phyloP scores from a whole-genome alignment of 2,888 invertebrate genomes.

The Drosophila barbarae region DNA sequence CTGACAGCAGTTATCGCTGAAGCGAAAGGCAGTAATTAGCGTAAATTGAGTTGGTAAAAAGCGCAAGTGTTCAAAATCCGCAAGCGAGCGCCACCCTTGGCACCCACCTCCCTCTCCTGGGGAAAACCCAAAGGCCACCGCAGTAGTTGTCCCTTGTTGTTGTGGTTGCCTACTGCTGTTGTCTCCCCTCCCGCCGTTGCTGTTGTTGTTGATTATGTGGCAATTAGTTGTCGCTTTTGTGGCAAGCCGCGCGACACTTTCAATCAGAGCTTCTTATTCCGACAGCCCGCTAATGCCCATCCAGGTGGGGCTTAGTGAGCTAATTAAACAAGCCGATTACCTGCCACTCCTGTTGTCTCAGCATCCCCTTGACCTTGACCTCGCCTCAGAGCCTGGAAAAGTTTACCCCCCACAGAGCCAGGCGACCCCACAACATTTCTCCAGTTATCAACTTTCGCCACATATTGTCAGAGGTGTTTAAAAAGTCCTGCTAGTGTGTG shows the following conservation, averaged over 20 bases:
- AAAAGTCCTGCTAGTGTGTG: conserved; percentile 1
- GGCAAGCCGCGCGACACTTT: conserved; percentile 53
- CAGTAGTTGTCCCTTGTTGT: conserved; percentile 49
- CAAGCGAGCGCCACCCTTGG: conserved; percentile 8
- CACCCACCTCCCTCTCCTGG: conserved; percentile 1
- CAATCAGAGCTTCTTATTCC: conserved; percentile 48
- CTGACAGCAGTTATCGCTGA: conserved; percentile 51
- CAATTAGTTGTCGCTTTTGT: conserved; percentile 70
- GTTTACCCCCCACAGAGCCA: conserved; percentile 32
- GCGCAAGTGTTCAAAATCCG: conserved; percentile 63
- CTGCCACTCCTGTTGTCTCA: conserved; percentile 17
- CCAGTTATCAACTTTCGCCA: conserved; percentile 37
- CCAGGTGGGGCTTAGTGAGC: conserved; percentile 54
- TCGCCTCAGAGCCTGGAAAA: conserved; percentile 10
- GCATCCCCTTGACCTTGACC: conserved; percentile 52
- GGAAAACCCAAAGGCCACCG: neutral
- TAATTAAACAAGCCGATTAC: conserved; percentile 71
- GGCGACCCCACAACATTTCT: conserved; percentile 33
- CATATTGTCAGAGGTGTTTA: conserved; percentile 43
- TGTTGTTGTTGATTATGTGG: conserved; percentile 63
- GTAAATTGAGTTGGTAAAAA: conserved; percentile 74
- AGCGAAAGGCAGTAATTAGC: conserved; percentile 72
- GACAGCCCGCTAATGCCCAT: conserved; percentile 56
- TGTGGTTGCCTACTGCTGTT: conserved; percentile 47
- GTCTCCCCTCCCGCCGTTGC: conserved; percentile 1